These are phyloP conservation scores for Corythornis cristatus DNA, from an alignment of 2,113 vertebrate species.

Conservation along the genomic window DNA sequence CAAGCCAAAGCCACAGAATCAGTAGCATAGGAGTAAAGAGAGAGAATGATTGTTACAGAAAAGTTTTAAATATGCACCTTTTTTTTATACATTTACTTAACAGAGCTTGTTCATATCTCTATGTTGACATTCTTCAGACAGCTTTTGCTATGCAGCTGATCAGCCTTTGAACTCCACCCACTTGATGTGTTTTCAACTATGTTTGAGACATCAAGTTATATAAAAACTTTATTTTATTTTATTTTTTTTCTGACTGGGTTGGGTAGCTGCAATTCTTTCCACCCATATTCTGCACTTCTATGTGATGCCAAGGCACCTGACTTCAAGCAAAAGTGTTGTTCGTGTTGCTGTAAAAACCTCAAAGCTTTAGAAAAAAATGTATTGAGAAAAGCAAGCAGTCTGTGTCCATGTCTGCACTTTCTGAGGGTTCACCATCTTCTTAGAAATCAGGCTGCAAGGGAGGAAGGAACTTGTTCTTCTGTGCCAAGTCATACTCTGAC, in stretches of 20 bases:
- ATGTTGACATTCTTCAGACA: background rate
- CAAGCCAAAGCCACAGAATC: background rate
- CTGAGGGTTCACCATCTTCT: background rate
- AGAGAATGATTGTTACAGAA: background rate
- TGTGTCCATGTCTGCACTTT: background rate
- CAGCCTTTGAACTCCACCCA: background rate
- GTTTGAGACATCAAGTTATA: background rate
- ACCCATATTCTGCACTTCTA: background rate
- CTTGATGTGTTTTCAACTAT: background rate
- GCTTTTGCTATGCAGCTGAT: background rate
- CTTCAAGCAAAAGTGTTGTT: background rate
- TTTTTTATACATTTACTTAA: background rate
- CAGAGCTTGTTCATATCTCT: background rate
- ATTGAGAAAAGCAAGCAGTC: background rate
- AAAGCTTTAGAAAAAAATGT: background rate
- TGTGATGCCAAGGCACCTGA: background rate
- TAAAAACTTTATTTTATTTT: background rate
- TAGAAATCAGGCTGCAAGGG: background rate
- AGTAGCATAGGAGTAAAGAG: background rate
- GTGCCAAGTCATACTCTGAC: background rate
- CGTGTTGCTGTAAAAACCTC: background rate
- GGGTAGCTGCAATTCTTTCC: background rate
- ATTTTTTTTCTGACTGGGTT: background rate
- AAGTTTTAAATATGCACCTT: background rate
- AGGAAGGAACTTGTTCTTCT: background rate